Percentiles rank a stretch among this genome's conserved stretches.
Evolutionary conservation across 2,888 invertebrate genomes (phyloP).

Genomic region (Adineta ricciae): DNA sequence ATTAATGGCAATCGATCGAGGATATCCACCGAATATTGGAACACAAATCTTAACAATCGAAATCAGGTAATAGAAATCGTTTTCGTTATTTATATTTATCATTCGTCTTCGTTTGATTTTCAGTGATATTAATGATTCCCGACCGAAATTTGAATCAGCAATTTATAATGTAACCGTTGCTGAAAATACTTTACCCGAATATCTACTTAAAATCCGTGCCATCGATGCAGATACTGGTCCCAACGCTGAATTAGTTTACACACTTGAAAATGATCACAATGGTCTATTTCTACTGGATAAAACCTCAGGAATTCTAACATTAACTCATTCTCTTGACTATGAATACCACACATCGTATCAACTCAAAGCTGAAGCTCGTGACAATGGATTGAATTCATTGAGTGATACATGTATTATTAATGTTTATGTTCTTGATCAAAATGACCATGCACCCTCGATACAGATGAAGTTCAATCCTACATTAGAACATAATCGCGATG

Average conservation of each 20-base stretch:
- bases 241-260: constrained; percentile 8
- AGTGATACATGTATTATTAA: constrained; percentile 10
- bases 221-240: background rate
- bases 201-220: background rate
- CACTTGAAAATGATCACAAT: constrained; percentile 1
- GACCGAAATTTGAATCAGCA: background rate
- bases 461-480: background rate
- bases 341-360: background rate
- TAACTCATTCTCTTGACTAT: constrained; percentile 1
- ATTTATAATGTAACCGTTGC: constrained; percentile 4
- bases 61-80: background rate
- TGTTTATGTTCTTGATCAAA: constrained; percentile 4
- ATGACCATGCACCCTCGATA: constrained; percentile 8
- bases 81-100: background rate
- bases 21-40: constrained; percentile 36
- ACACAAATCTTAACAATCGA: constrained; percentile 31
- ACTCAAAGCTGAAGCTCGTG: background rate
- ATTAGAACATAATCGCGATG: background rate
- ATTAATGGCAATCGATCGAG: constrained; percentile 86
- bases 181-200: background rate
- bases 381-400: background rate
- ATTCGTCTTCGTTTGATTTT: constrained; percentile 25
- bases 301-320: background rate
- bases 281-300: constrained; percentile 1
- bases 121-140: constrained; percentile 1